Evolutionary conservation across 2,888 invertebrate genomes (phyloP), one percentile per base, ranked within the genome.

Genomic region (Archaeoteleia sp.): DNA sequence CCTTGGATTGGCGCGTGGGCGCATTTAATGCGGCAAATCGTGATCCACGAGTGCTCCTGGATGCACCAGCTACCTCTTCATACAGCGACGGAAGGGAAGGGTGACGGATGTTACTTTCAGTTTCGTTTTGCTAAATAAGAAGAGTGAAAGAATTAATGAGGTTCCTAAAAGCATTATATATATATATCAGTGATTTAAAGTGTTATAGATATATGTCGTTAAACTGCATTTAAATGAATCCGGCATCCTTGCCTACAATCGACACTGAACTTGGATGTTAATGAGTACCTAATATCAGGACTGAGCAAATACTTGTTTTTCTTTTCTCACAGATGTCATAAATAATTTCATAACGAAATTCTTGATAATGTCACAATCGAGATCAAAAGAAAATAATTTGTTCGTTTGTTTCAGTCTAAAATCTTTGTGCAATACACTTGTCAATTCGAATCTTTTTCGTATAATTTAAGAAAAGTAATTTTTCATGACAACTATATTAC

Each of bases 71-170:
- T 54, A 67, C 62, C 67, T 68, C 60, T 68, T 68, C 54, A 63
- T 42, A 39, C 58, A 51, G 40, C 43, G 49, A 43, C 67, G 54
- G 63, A 63, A 71, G 73, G 67, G 43, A 74, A 73, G 72, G 74
- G 70, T 73, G 63, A 71, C 73, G 71, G 69, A 75, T 73, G 55
- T 46, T 61, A 62, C 40, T 53, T 9, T 43, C 40, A 14, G 30
- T 43, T 12, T 60, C 7, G 27, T 30, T 45, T 61, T 5, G 15
- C 35, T 10, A 39, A 54, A 43, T 7, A 51, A 9, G 35, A 17
- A 54, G 53, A 58, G 20, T 6, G 17, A 45, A 57, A 55, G 23
- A 60, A 37, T 58, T 46, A 51, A 17, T 30, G 68, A 53, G 48
- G 68, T 68, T 68, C 68, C 68, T 68, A 68, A 12, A 17, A 15